Conservation (phyloP, 1,140 invertebrate species). For the Drosophila orosa region DNA sequence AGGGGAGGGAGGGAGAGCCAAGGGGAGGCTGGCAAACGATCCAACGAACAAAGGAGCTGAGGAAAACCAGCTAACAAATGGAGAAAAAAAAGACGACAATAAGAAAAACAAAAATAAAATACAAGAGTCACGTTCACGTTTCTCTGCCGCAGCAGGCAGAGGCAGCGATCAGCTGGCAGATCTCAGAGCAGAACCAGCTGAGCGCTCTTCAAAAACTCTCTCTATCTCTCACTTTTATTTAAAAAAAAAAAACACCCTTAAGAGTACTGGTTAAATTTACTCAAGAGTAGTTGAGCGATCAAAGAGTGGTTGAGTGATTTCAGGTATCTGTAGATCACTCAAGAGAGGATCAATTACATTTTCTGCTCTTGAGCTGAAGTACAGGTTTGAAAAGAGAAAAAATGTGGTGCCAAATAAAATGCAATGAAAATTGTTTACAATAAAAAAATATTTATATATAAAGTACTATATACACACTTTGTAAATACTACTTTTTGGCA, state of each 20-base stretch:
- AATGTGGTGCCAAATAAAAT: background rate
- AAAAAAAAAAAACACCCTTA: background rate
- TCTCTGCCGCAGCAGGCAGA: conserved; percentile 41
- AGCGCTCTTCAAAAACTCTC: background rate
- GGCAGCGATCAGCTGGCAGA: conserved; percentile 45
- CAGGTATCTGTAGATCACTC: background rate
- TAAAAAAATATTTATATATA: conserved; percentile 54
- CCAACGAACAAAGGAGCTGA: conserved; percentile 61
- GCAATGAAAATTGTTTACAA: conserved; percentile 58
- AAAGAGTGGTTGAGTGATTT: background rate
- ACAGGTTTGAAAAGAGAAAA: background rate
- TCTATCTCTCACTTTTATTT: background rate
- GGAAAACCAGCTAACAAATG: conserved; percentile 18
- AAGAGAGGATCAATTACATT: background rate
- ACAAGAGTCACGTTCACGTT: conserved; percentile 62
- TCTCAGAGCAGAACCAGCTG: conserved; percentile 28
- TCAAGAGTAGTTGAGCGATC: conserved; percentile 4
- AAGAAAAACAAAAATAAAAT: conserved; percentile 23
- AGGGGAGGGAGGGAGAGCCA: background rate
- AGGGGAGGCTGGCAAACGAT: conserved; percentile 53
- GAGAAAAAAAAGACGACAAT: conserved; percentile 13
- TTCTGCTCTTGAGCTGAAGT: background rate
- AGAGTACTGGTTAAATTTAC: background rate
- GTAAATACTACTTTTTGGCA: conserved; percentile 14
- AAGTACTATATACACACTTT: conserved; percentile 45